A percentile compares a stretch with the other conserved stretches of the same genome.
Conservation (phyloP, 2,113 vertebrate genomes). For the Bungarus multicinctus region DNA sequence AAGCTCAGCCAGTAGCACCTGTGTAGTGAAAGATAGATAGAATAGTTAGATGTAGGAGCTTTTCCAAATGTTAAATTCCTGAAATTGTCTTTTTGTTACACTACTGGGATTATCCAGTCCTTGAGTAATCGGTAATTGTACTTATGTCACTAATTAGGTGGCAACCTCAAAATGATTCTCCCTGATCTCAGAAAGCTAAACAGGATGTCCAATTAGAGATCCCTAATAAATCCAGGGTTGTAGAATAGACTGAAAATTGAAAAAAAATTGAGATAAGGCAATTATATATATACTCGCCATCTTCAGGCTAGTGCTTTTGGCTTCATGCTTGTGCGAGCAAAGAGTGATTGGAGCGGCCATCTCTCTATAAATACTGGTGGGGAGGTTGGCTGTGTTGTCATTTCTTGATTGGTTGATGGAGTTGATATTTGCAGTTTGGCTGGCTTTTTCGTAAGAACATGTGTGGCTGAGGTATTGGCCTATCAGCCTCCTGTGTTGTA, state of each 20-base stretch:
- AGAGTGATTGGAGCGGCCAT: no score
- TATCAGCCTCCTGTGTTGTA: no score
- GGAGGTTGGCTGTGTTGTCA: no score
- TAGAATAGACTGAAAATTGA: background rate
- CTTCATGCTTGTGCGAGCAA: no score
- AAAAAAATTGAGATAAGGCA: background rate
- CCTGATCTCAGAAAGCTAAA: background rate
- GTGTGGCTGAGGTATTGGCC: no score
- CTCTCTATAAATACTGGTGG: no score
- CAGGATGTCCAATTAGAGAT: background rate
- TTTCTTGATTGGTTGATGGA: no score
- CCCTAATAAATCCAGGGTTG: background rate
- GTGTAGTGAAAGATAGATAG: fast-evolving
- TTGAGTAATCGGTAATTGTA: background rate
- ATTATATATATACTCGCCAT: no score
- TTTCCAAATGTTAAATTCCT: background rate
- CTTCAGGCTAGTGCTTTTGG: no score
- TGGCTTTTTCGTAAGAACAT: no score
- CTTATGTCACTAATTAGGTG: background rate
- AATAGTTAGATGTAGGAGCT: background rate
- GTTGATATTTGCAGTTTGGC: no score
- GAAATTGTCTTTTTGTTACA: background rate
- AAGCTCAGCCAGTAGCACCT: conserved; percentile 94
- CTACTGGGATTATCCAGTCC: background rate
- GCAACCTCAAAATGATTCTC: background rate